Base-by-base conservation (phyloP, 2,113 vertebrate genomes). In the Cynocephalus volans region DNA sequence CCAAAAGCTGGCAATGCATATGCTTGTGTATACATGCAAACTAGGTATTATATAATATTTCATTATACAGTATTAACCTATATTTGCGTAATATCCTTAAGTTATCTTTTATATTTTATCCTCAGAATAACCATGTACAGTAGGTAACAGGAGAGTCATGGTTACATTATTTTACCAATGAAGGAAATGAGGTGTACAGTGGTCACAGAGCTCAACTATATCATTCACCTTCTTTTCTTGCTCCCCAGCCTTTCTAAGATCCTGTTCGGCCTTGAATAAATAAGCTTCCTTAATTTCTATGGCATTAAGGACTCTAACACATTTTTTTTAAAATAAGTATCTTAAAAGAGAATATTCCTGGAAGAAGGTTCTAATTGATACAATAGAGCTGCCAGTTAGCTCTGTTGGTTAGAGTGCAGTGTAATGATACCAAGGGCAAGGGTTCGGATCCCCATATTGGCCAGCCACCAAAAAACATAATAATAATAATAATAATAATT, bases 61-160 rank as follows among this genome's bases (percentile, higher is more conserved):
- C 18, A 64, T 73, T 52, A 28, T 75, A 50, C 15, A 79, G 65
- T 15, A 67, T 31, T 41, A 45, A 54, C 28, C 76, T 88, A 56
- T 4, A 52, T 73, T 95, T 77, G 31, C 17, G 62, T 58, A 58
- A 83, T 6, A 36, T n/a, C 15, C 10, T 90, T 82, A 23, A 67
- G 19, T 84, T 86, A 70, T 28, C 48, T 15, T 97, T 45, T 62
- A 2, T 80, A 56, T 94, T 83, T 93, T 73, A 79, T 69, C 56
- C 48, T 65, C 56, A 82, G 48, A 91, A 56, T 72, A 92, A 41
- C 41, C 26, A 41, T 72, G 31, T 41, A 64, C 54, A 19, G 33
- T 50, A 33, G 64, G 23, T 48, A 70, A 64, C 33, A 87, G n/a
- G 76, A 24, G 45, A 92, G 73, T 28, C 72, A 58, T 48, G 48